Base-by-base conservation (phyloP, 2,113 vertebrate species). In the Platysternon megacephalum region DNA sequence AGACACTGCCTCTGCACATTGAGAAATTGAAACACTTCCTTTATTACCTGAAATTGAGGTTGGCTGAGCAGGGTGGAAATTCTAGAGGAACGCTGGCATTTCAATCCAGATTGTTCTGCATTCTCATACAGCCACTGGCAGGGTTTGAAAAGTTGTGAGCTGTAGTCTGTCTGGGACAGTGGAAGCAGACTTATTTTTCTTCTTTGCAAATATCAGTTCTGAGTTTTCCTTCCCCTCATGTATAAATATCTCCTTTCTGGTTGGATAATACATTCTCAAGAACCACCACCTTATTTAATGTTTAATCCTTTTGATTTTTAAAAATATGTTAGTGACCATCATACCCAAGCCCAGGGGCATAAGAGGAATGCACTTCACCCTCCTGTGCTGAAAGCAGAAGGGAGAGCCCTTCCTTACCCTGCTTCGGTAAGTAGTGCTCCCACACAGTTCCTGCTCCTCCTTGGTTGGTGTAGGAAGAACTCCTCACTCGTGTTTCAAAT, bases 221-320 rank as follows among this genome's bases (percentile, higher is more conserved):
- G 93, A 95, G 58, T 91, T 97, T 68, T 92, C 76, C 87, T 88
- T 93, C 93, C 88, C 93, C 56, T 97, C 84, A 86, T 93, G 88
- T 89, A 79, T 88, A n/a, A 5, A 83, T 84, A 90, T 94, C 93
- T 96, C 92, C 88, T 88, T 87, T 88, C 84, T 48, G 83, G 58
- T 82, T 94, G 91, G 85, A 95, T 97, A 65, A 91, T 93, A 93
- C n/a, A 2, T 78, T 48, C 87, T 94, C 35, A 46, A 91, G 84
- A 82, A 13, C 2, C n/a, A 39, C 17, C n/a, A 39, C 65, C 35
- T 72, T 10, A 19, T 83, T 82, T 85, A 0, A 1, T 92, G 76
- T 89, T 82, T 84, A 72, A 87, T 94, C 51, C 48, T 84, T 90
- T n/a, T 5, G 6, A 79, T 94, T 87, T 82, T 55, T n/a, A 4